Conservation (phyloP, 2,888 invertebrate species). For the Thumatha senex region DNA sequence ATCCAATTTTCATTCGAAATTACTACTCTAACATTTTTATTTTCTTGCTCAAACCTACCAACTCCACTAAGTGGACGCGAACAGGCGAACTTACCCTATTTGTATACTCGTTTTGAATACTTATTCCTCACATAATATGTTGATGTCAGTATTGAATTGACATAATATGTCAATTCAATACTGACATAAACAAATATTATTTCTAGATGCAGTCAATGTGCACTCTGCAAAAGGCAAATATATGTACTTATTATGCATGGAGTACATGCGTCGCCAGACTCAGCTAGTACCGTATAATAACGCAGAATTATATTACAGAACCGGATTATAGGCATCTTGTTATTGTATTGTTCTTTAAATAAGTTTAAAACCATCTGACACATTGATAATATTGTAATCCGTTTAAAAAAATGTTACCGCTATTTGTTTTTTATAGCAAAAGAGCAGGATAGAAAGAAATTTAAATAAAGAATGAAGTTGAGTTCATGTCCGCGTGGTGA, state of each 20-base stretch:
- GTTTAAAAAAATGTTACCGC: too few species aligned
- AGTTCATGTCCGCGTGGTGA: too few species aligned
- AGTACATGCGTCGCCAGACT: slow-evolving; percentile 39
- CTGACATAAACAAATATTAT: not conserved
- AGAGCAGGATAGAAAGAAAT: too few species aligned
- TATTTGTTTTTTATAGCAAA: too few species aligned
- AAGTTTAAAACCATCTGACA: not conserved
- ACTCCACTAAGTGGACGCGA: too few species aligned
- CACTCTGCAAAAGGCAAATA: slow-evolving; percentile 44
- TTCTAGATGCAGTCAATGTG: slow-evolving; percentile 33
- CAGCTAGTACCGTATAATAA: slow-evolving; percentile 62
- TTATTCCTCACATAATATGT: not conserved
- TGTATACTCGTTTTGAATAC: too few species aligned
- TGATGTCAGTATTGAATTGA: not conserved
- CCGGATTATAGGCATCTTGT: slow-evolving; percentile 47
- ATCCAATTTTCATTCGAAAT: too few species aligned
- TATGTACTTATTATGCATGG: slow-evolving; percentile 63
- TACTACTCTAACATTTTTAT: too few species aligned
- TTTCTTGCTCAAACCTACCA: too few species aligned
- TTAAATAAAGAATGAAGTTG: too few species aligned
- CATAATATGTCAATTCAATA: not conserved
- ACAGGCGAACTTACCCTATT: too few species aligned
- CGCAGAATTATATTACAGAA: slow-evolving; percentile 59
- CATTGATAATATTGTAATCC: not conserved
- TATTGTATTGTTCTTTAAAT: slow-evolving; percentile 43